phyloP scores from a whole-genome alignment of 2,797 vertebrate genomes.

The Nyctibius grandis region DNA sequence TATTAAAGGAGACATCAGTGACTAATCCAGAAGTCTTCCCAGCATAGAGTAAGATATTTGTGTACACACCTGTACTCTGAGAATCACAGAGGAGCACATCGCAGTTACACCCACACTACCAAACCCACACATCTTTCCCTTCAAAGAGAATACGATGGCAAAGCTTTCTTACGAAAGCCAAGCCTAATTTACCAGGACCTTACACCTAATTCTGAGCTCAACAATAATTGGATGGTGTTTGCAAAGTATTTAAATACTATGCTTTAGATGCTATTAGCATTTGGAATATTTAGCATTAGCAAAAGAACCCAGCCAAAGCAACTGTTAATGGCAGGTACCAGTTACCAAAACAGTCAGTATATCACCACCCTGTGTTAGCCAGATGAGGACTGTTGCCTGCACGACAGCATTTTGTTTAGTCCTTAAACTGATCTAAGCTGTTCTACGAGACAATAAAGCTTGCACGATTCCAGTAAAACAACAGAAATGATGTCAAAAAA shows the following conservation, averaged over 20 bases:
- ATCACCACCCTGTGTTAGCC: background rate
- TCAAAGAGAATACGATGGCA: background rate
- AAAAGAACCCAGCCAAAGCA: background rate
- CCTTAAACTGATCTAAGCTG: background rate
- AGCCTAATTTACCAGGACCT: background rate
- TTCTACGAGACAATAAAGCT: background rate
- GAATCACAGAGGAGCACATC: background rate
- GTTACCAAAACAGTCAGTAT: background rate
- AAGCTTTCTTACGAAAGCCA: background rate
- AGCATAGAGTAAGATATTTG: background rate
- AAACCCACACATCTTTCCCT: background rate
- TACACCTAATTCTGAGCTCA: background rate
- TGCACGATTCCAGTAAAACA: background rate
- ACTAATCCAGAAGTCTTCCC: background rate
- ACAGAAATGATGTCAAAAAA: background rate
- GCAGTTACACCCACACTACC: background rate
- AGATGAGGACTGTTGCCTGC: background rate
- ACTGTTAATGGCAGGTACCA: background rate
- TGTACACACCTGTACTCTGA: background rate
- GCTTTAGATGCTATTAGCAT: background rate
- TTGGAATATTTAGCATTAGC: background rate
- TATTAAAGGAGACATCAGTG: background rate
- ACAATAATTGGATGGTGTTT: background rate
- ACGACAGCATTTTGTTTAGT: background rate
- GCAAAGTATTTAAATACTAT: background rate